A percentile compares a stretch with the other conserved stretches of the same genome.
phyloP scores from a whole-genome alignment of 2,113 vertebrate species.

The Halichoeres trimaculatus region DNA sequence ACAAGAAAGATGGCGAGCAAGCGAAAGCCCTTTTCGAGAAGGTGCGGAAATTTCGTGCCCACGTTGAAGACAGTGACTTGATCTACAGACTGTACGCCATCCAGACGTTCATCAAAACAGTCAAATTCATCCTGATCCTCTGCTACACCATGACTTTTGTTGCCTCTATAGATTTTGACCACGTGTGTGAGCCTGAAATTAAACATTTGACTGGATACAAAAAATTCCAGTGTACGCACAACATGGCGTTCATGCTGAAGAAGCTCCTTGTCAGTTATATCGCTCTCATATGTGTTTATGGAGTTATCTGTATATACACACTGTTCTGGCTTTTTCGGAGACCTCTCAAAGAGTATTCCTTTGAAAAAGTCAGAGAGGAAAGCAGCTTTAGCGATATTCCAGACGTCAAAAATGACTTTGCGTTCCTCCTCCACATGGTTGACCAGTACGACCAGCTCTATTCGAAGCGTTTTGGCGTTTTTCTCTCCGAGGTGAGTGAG shows the following conservation, averaged over 20 bases:
- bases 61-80: constrained; percentile 96
- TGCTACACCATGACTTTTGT: constrained; percentile 97
- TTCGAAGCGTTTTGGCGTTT: constrained; percentile 97
- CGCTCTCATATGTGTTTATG: constrained; percentile 94
- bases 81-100: constrained; percentile 97
- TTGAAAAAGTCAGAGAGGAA: constrained; percentile 97
- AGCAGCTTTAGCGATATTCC: constrained; percentile 99
- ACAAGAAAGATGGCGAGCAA: constrained; percentile 98
- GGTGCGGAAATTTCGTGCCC: constrained; percentile 95
- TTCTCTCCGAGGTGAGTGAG: constrained; percentile 97
- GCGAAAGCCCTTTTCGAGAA: constrained; percentile 99
- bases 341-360: constrained; percentile 97
- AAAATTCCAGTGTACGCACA: constrained; percentile 95
- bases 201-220: constrained; percentile 95
- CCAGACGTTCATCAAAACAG: constrained; percentile 96
- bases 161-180: constrained; percentile 93
- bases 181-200: constrained; percentile 90
- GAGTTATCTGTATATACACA: constrained; percentile 94
- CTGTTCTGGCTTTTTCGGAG: constrained; percentile 97
- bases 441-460: constrained; percentile 98
- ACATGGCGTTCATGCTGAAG: constrained; percentile 98
- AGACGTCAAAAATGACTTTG: constrained; percentile 98
- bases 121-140: constrained; percentile 96
- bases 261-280: constrained; percentile 98
- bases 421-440: constrained; percentile 98